Base-by-base conservation (phyloP, 2,113 vertebrate genomes). In the Lampris megalopsis region DNA sequence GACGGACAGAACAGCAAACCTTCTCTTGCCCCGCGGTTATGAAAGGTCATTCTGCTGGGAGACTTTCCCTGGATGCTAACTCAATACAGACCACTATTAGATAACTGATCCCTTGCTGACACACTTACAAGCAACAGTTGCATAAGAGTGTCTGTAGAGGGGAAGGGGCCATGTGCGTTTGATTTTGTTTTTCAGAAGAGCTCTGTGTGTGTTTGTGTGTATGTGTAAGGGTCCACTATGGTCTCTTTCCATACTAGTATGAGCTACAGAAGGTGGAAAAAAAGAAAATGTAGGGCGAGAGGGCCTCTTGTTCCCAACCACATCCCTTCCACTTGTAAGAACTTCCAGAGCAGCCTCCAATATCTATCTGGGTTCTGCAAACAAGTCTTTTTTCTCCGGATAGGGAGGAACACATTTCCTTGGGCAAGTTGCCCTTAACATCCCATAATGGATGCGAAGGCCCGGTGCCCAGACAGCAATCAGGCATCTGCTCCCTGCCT, bases 351-450 rank as follows among this genome's bases (percentile, higher is more conserved):
- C 70, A 73, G 62, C 60, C 47, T 54, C 50, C 45, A 77, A 53
- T 79, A 75, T 77, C 62, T 74, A 75, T 77, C 62, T 74, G 60
- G 49, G 56, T 58, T 79, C 73, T 70, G 9, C 68, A 83, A 81
- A 62, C 58, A 53, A 50, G 45, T 47, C 45, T 73, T 0, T 1
- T 57, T 65, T 47, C 38, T 40, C 60, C 36, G 43, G 42, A 69
- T 43, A 60, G 68, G 60, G 6, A 9, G 2, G 35, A 43, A 63
- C 7, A 35, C 24, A 35, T 63, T 50, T 50, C 5, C 48, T 10
- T 50, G 2, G 48, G 8, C 47, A 58, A 75, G 70, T 68, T 37
- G 11, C 40, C 36, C 1, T 52, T 10, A 24, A 24, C 24, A 24
- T 24, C 24, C 24, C 24, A 40, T 50, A 56, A 75, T 64, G 68